A percentile compares a stretch with the other conserved stretches of the same genome.
Conservation (phyloP, 2,888 invertebrate species). For the Keiferia lycopersicella region DNA sequence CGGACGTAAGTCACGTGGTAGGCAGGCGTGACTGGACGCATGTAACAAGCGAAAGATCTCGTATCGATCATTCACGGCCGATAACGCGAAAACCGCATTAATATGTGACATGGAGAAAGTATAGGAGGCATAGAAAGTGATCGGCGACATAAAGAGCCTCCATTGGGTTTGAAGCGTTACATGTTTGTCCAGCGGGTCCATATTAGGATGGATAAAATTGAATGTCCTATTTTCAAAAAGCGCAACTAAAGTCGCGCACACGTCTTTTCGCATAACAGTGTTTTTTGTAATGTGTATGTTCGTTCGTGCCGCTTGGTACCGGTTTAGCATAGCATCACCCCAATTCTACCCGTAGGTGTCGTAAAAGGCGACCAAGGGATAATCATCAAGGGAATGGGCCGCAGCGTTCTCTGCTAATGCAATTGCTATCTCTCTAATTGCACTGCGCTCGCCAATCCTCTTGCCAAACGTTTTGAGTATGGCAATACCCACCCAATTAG, state of each 20-base stretch:
- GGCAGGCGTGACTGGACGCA: not conserved
- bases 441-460: too few species aligned
- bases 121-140: conserved; percentile 8
- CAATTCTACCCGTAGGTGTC: too few species aligned
- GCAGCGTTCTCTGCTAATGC: too few species aligned
- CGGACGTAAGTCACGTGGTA: not conserved
- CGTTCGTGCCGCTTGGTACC: too few species aligned
- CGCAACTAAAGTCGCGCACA: not conserved
- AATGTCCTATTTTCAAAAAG: not conserved
- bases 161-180: not conserved
- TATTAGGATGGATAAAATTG: not conserved
- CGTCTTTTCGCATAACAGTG: too few species aligned
- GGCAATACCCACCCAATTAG: too few species aligned
- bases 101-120: conserved; percentile 12
- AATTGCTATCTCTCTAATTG: too few species aligned
- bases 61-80: conserved; percentile 6
- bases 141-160: not conserved
- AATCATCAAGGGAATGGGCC: too few species aligned
- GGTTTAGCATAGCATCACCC: too few species aligned
- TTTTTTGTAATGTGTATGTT: too few species aligned
- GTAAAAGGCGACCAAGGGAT: too few species aligned
- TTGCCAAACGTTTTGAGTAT: too few species aligned
- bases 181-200: not conserved
- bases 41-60: conserved; percentile 10
- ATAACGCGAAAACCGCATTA: not conserved